Evolutionary conservation across 1,140 invertebrate species (phyloP).

Genomic region (Trichoplusia ni): DNA sequence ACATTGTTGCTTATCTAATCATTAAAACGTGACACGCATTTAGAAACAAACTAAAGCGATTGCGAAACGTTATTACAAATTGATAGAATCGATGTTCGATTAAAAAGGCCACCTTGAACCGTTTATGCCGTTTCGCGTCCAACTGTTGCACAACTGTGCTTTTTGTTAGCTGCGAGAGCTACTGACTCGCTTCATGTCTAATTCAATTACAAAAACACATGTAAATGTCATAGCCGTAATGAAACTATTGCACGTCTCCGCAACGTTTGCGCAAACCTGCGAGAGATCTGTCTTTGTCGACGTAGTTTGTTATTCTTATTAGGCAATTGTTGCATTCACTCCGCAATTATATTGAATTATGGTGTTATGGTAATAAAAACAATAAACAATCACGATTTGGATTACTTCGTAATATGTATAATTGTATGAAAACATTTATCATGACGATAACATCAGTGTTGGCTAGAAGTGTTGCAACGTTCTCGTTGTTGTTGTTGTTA

Average conservation of each 20-base stretch:
- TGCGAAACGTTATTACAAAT: conserved; percentile 44
- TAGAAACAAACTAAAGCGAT: conserved; percentile 30
- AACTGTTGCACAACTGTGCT: conserved; percentile 52
- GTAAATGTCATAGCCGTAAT: conserved; percentile 68
- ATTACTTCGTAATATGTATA: conserved; percentile 19
- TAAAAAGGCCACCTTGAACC: conserved; percentile 58
- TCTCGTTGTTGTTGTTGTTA: not conserved
- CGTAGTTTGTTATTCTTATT: conserved; percentile 40
- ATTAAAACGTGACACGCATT: conserved; percentile 40
- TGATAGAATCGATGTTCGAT: conserved; percentile 36
- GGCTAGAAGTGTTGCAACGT: conserved; percentile 8
- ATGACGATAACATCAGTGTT: conserved; percentile 16
- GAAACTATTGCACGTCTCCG: conserved; percentile 45
- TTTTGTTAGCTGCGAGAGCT: conserved; percentile 39
- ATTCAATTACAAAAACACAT: conserved; percentile 71
- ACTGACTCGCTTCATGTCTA: conserved; percentile 59
- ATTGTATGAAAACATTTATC: conserved; percentile 28
- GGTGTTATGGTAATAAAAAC: conserved; percentile 8
- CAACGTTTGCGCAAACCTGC: conserved; percentile 51
- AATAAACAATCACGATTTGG: conserved; percentile 9
- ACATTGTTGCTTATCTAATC: conserved; percentile 39
- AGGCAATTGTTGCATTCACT: conserved; percentile 43
- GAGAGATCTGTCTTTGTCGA: conserved; percentile 34
- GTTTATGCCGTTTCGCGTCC: conserved; percentile 50
- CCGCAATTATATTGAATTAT: conserved; percentile 13